phyloP scores from a whole-genome alignment of 2,888 invertebrate genomes.

The Clivina fossor region DNA sequence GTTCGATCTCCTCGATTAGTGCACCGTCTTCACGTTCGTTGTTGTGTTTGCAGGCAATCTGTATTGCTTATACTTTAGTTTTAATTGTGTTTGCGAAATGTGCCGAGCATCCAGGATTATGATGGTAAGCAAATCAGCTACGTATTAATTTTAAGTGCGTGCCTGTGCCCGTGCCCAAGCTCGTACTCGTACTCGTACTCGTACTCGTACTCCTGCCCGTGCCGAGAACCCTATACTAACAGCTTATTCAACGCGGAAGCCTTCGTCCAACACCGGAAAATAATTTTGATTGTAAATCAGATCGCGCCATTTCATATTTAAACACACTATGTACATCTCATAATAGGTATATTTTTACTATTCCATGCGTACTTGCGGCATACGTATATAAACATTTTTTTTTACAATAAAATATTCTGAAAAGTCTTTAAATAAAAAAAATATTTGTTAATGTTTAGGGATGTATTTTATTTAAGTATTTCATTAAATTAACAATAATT shows the following conservation, averaged over 20 bases:
- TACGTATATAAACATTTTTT: neutral
- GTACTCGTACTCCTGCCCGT: neutral
- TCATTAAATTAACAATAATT: no score
- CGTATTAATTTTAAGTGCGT: neutral
- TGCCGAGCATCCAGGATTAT: conserved; percentile 6
- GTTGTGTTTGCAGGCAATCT: neutral
- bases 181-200: neutral
- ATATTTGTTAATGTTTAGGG: no score
- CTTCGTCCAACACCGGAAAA: conserved; percentile 10
- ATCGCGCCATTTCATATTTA: no score
- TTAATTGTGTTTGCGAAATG: neutral
- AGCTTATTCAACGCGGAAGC: conserved; percentile 16
- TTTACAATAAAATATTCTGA: neutral
- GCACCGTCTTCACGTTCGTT: neutral
- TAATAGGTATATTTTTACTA: no score
- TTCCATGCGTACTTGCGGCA: no score
- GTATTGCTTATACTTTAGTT: neutral
- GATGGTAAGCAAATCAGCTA: conserved; percentile 10
- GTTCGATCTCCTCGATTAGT: no score
- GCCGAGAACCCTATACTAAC: neutral
- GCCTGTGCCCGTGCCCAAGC: neutral
- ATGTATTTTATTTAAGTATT: no score
- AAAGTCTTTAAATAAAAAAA: neutral
- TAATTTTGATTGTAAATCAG: conserved; percentile 19
- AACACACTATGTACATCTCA: no score